These are phyloP conservation scores for Porites divaricata DNA, from an alignment of 92 coral and sea anemone genomes.

Conservation along the genomic window DNA sequence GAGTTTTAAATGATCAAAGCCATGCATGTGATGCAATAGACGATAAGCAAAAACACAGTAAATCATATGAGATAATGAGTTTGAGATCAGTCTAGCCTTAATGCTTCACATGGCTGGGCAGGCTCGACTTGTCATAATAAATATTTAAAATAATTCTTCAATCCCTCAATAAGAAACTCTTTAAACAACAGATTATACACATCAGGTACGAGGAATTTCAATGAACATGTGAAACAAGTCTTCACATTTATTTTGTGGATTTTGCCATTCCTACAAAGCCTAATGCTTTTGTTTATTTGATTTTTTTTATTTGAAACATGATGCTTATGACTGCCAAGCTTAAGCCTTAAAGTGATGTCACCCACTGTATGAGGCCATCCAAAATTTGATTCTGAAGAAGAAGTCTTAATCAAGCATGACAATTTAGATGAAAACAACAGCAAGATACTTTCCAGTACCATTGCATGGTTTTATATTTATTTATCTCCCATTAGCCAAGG, in stretches of 20 bases:
- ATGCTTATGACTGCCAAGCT: background rate
- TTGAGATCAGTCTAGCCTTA: background rate
- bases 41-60: slow-evolving; percentile 1
- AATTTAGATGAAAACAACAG: too few species aligned
- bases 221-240: background rate
- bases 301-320: background rate
- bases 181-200: background rate
- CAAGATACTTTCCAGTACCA: too few species aligned
- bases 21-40: background rate
- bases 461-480: too few species aligned
- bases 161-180: too few species aligned
- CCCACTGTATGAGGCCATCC: too few species aligned
- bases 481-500: background rate
- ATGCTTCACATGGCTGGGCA: background rate
- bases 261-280: background rate
- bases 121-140: background rate
- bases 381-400: too few species aligned
- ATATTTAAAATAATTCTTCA: too few species aligned
- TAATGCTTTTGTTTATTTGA: background rate
- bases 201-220: background rate
- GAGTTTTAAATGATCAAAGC: background rate
- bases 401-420: too few species aligned
- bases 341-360: too few species aligned
- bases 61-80: slow-evolving; percentile 2
- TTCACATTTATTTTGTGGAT: background rate